Percentiles rank a stretch among this genome's conserved stretches.
phyloP scores from a whole-genome alignment of 2,888 invertebrate species.

The Actias luna region DNA sequence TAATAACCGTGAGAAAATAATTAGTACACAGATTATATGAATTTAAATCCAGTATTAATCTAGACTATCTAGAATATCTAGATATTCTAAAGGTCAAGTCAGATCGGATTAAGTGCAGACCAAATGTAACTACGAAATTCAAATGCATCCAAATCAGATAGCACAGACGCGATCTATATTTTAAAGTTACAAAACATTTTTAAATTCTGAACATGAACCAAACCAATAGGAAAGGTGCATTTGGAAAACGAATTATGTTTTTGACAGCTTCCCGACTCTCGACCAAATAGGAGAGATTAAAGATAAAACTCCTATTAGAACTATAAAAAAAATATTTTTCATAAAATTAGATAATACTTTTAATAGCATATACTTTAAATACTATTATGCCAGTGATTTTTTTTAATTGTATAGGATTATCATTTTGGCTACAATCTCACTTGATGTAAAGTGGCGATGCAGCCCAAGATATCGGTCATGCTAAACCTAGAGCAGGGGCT shows the following conservation, averaged over 20 bases:
- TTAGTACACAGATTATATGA: neutral
- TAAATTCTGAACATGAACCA: constrained; percentile 51
- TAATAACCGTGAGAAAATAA: neutral
- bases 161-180: constrained; percentile 41
- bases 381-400: too few species aligned
- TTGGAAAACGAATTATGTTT: constrained; percentile 69
- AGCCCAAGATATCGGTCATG: too few species aligned
- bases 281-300: constrained; percentile 71
- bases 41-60: neutral
- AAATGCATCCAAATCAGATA: constrained; percentile 50
- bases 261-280: constrained; percentile 75
- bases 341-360: neutral
- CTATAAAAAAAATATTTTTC: constrained; percentile 27
- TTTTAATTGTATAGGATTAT: too few species aligned
- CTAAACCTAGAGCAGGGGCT: too few species aligned
- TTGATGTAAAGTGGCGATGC: too few species aligned
- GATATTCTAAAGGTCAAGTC: constrained; percentile 2
- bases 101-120: neutral
- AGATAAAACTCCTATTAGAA: constrained; percentile 61
- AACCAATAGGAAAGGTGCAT: constrained; percentile 68
- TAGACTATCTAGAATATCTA: too few species aligned
- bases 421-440: too few species aligned
- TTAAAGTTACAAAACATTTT: constrained; percentile 50
- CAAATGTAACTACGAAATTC: constrained; percentile 52
- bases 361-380: too few species aligned